Evolutionary conservation across 30 jellyfish, hydroid and myxozoan species (phyloP).

Genomic region (Aurelia aurita complex sp. Pacific): DNA sequence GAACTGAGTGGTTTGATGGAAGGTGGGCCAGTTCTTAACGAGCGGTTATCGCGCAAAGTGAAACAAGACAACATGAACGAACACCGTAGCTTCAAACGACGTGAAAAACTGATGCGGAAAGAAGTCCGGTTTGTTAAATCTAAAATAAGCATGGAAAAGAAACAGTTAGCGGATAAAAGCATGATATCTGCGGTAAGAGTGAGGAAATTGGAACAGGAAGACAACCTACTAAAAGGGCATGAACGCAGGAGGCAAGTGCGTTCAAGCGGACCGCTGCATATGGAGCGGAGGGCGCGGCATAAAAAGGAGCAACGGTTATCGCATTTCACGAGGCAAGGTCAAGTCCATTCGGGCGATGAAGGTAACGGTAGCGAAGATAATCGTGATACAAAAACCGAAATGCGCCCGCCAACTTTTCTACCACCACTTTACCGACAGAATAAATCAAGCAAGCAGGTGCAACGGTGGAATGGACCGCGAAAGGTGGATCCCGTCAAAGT

Average conservation of each 20-base stretch:
- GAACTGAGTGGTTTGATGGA: no score
- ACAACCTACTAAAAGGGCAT: slow-evolving; percentile 42
- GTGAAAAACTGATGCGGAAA: slow-evolving; percentile 51
- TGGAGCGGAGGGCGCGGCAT: slow-evolving; percentile 47
- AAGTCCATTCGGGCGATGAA: background rate
- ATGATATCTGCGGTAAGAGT: slow-evolving; percentile 54
- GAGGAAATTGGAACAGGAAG: slow-evolving; percentile 61
- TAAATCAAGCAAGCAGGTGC: slow-evolving; percentile 15
- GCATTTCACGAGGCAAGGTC: slow-evolving; percentile 8
- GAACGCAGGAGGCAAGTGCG: slow-evolving; percentile 22
- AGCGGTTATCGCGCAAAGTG: slow-evolving; percentile 51
- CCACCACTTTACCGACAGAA: slow-evolving; percentile 68
- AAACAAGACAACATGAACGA: slow-evolving; percentile 66
- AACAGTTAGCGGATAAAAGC: slow-evolving; percentile 47
- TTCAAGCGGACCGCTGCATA: slow-evolving; percentile 65
- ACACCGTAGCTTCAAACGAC: slow-evolving; percentile 28
- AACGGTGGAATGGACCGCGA: slow-evolving; percentile 14
- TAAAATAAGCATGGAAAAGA: slow-evolving; percentile 65
- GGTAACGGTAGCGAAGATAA: slow-evolving; percentile 41
- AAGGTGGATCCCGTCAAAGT: slow-evolving; percentile 37
- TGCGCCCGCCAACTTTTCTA: slow-evolving; percentile 58
- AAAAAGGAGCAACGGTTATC: slow-evolving; percentile 16
- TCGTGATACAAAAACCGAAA: slow-evolving; percentile 1
- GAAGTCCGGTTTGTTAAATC: slow-evolving; percentile 59
- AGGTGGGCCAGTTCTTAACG: slow-evolving; percentile 52